Conservation (phyloP, 2,797 vertebrate genomes). For the Melanotaenia parkinsoni region DNA sequence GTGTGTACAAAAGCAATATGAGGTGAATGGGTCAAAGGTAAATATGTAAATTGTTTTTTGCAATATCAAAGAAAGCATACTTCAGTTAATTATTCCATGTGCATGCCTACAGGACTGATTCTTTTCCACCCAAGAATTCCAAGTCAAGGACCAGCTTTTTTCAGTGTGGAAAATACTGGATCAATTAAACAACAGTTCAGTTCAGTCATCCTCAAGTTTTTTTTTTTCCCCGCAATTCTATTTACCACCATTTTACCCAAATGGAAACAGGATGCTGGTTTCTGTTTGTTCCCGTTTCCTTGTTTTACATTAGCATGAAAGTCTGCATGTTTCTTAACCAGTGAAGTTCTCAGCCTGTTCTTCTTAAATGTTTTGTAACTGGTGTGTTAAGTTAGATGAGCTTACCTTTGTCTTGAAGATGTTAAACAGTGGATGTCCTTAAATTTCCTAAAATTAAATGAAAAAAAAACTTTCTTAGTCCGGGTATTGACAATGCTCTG, state of each 20-base stretch:
- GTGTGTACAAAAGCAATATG: constrained; percentile 20
- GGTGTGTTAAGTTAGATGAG: no score
- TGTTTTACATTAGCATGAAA: neutral
- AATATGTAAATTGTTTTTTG: neutral
- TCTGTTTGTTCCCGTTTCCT: neutral
- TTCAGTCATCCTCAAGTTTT: neutral
- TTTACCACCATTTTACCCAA: neutral
- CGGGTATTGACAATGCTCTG: no score
- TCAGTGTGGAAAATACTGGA: neutral
- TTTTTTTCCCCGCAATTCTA: neutral
- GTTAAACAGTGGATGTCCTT: no score
- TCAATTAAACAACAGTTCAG: neutral
- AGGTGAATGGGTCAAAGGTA: constrained; percentile 1
- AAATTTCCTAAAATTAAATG: no score
- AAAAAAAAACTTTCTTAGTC: no score
- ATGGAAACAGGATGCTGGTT: neutral
- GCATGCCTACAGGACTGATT: neutral
- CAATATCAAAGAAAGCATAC: neutral
- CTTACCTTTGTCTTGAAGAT: no score
- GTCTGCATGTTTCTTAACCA: neutral
- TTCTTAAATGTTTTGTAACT: neutral
- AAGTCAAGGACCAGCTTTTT: neutral
- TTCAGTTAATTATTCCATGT: neutral
- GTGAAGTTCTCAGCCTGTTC: neutral
- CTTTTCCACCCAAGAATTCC: neutral